These are phyloP conservation scores for Leucoma salicis DNA, from an alignment of 2,888 invertebrate species.

Conservation along the genomic window DNA sequence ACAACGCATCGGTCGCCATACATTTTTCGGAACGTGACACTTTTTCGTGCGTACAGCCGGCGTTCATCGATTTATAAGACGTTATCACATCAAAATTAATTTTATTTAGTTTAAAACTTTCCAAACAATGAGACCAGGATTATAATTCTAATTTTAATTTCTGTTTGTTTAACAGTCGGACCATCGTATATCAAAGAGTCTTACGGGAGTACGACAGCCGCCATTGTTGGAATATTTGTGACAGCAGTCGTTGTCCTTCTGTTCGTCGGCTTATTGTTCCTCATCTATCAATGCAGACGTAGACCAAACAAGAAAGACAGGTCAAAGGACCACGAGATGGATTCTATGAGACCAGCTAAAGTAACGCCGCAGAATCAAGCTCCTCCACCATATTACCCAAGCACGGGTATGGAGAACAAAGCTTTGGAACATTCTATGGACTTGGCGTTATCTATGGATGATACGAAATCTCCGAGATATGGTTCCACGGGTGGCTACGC, in stretches of 20 bases:
- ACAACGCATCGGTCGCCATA: too few species aligned
- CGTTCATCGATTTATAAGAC: too few species aligned
- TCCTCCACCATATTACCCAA: conserved; percentile 95
- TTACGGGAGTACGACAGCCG: conserved; percentile 88
- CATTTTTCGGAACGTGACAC: too few species aligned
- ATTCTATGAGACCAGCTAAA: conserved; percentile 91
- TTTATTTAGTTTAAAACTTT: too few species aligned
- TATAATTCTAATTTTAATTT: not conserved
- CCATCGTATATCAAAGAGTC: conserved; percentile 91
- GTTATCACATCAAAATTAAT: too few species aligned
- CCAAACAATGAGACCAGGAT: too few species aligned
- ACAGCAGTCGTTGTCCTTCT: conserved; percentile 84
- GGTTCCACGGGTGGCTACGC: conserved; percentile 93
- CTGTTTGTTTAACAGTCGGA: conserved; percentile 83
- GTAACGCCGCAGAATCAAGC: conserved; percentile 93
- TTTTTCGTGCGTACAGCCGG: too few species aligned
- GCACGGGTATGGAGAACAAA: conserved; percentile 93
- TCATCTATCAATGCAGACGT: conserved; percentile 93
- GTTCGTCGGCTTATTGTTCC: conserved; percentile 87
- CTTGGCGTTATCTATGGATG: conserved; percentile 90
- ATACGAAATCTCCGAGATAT: conserved; percentile 92
- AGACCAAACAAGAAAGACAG: conserved; percentile 91
- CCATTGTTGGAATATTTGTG: conserved; percentile 58
- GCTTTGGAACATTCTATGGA: conserved; percentile 95
- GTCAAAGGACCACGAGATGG: conserved; percentile 95